Base-by-base conservation (phyloP, 2,797 vertebrate species). In the Bufotes viridis region DNA sequence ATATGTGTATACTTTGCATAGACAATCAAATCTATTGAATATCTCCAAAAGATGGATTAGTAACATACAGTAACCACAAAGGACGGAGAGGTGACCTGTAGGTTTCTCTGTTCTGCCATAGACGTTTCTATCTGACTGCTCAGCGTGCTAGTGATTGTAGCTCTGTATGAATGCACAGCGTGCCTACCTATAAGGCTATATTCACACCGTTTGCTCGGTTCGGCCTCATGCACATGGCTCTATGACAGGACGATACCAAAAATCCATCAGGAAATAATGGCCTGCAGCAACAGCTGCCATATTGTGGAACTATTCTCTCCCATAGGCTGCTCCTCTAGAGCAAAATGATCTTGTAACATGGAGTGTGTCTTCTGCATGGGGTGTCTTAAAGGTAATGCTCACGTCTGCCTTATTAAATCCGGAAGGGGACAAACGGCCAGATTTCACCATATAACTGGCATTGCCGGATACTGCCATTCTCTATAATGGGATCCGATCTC, bases 1-100 rank as follows among this genome's bases (percentile, higher is more conserved):
- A 57, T 82, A 82, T 82, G 67, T 84, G 55, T 60, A 24, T 75
- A 74, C 53, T 14, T 15, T 55, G 22, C 18, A 81, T 65, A 17
- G 2, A 42, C 7, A 26, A 57, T 7, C 15, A 26, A 18, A 60
- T 34, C 17, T 61, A 81, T 58, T 55, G 17, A n/a, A 3, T 20
- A 42, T 55, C n/a, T 57, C 51, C 1, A 61, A 60, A 34, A 60
- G 57, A 53, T 22, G 18, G 13, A 80, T 24, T 61, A 18, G 78
- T 22, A 80, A 22, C 14, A 80, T 81, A 49, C 18, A n/a, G 34
- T 81, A 55, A 53, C 17, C 60, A n/a, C 58, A 22, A 49, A 24
- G 3, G 22, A 22, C 14, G 14, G 9, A 42, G 29, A n/a, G 2
- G 17, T 63, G 22, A 42, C 20, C 79, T 20, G 26, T 60, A 60